Conservation (phyloP, 2,797 vertebrate genomes). For the Threskiornis aethiopicus region DNA sequence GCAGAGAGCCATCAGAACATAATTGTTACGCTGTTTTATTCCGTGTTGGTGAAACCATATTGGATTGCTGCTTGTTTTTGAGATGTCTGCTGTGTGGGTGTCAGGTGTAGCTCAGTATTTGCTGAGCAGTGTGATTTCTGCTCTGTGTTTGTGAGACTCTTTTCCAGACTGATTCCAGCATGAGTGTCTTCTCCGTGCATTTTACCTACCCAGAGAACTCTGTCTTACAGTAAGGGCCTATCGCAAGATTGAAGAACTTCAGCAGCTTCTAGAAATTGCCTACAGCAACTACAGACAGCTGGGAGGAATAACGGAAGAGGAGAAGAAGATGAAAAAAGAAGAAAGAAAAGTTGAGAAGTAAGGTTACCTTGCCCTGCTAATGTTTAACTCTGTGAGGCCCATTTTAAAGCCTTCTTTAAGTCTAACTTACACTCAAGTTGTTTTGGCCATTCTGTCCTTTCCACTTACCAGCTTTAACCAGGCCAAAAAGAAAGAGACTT, state of each 20-base stretch:
- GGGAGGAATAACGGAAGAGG: constrained; percentile 79
- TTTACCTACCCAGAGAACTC: background rate
- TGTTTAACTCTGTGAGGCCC: background rate
- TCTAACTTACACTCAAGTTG: background rate
- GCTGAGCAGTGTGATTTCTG: background rate
- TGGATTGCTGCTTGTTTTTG: background rate
- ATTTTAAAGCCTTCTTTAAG: background rate
- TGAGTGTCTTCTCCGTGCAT: background rate
- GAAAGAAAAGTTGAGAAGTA: constrained; percentile 72
- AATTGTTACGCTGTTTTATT: background rate
- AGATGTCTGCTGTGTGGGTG: background rate
- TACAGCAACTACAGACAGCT: constrained; percentile 81
- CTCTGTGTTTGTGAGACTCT: background rate
- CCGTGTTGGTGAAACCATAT: background rate
- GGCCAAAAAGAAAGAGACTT: background rate
- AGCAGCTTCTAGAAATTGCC: constrained; percentile 74
- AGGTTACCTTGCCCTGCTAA: background rate
- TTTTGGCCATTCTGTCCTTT: background rate
- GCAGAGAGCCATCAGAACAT: background rate
- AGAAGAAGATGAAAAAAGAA: constrained; percentile 68
- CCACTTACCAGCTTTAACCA: background rate
- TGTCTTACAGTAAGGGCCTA: constrained; percentile 78
- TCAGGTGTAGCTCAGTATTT: background rate
- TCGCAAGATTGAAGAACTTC: constrained; percentile 75
- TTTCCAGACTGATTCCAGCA: background rate